Conservation (phyloP, 2,797 vertebrate genomes). For the Peromyscus melanophrys region DNA sequence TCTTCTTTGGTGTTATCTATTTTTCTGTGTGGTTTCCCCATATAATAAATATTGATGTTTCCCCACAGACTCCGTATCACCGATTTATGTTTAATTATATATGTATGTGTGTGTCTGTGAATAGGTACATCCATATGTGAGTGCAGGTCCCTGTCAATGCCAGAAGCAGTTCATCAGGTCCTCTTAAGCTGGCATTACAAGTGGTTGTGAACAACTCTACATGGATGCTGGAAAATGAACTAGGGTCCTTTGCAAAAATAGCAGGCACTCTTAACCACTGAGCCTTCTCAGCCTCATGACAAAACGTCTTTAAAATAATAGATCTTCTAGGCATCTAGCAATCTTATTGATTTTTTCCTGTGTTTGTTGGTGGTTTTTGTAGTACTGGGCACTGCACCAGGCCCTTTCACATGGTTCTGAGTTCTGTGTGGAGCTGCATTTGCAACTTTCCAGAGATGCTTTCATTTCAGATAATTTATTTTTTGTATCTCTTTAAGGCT, state of each 20-base stretch:
- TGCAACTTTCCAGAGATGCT: neutral
- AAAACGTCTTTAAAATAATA: neutral
- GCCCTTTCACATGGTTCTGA: neutral
- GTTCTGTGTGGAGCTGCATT: no score
- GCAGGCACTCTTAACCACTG: neutral
- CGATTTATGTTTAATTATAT: neutral
- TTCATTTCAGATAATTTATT: constrained; percentile 1
- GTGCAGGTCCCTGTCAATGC: no score
- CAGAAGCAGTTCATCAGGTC: neutral
- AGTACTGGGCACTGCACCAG: neutral
- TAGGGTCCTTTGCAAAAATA: neutral
- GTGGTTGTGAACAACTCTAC: neutral
- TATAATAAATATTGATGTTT: neutral
- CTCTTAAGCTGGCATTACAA: neutral
- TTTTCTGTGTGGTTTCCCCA: neutral
- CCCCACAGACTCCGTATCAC: neutral
- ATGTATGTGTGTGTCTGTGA: neutral
- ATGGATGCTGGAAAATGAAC: neutral
- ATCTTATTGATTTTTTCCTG: neutral
- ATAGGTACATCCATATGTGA: neutral
- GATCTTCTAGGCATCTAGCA: neutral
- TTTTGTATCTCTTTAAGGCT: neutral
- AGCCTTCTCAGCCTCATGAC: neutral
- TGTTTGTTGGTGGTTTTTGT: neutral
- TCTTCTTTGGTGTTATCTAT: neutral